Conservation (phyloP, 64 coral and sea anemone genomes). For the Hydrozoanthus tunicans region DNA sequence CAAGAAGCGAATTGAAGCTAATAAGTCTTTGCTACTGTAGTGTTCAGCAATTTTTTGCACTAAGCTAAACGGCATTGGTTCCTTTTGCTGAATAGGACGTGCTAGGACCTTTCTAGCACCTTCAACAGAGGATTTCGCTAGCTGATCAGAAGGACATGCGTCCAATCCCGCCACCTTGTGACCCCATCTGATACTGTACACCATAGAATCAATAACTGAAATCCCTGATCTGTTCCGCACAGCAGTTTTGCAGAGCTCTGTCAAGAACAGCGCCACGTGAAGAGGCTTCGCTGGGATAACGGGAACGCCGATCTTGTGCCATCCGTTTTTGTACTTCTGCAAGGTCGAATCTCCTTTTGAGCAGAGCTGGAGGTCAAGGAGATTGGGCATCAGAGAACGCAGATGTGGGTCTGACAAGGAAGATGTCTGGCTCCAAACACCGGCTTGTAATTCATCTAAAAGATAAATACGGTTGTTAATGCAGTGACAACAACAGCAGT, state of each 20-base stretch:
- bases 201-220: conserved; percentile 47
- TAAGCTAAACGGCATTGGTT: conserved; percentile 22
- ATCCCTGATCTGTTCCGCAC: conserved; percentile 19
- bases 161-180: conserved; percentile 51
- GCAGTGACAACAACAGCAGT: neutral
- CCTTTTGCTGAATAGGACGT: conserved; percentile 38
- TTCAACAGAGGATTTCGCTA: conserved; percentile 44
- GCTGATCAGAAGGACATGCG: neutral
- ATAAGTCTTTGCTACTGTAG: conserved; percentile 11
- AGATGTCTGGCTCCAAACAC: neutral
- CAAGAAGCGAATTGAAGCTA: conserved; percentile 65
- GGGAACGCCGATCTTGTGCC: conserved; percentile 17
- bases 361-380: conserved; percentile 16
- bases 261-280: conserved; percentile 49
- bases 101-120: conserved; percentile 40
- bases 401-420: conserved; percentile 18
- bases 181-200: conserved; percentile 51
- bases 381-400: neutral
- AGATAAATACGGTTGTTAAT: neutral
- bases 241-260: conserved; percentile 28
- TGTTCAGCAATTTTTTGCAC: conserved; percentile 8
- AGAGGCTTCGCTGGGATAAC: conserved; percentile 53
- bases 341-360: neutral
- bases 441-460: conserved; percentile 39
- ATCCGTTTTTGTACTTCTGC: conserved; percentile 19